phyloP scores from a whole-genome alignment of 2,113 vertebrate species.

The Anoura caudifer region DNA sequence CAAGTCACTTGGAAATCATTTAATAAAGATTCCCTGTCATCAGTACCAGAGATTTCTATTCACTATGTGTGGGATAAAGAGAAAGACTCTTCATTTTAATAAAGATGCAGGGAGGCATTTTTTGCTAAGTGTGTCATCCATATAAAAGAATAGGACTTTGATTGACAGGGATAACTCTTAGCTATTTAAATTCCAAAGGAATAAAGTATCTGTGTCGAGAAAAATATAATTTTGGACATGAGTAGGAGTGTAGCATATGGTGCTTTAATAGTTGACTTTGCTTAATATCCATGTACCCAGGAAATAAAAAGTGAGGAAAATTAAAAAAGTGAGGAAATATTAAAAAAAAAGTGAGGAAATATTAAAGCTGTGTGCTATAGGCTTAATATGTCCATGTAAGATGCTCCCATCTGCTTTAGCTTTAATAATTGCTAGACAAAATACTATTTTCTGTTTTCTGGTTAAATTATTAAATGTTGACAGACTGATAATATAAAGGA shows the following conservation, averaged over 20 bases:
- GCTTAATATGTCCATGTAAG: neutral
- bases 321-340: neutral
- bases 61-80: neutral
- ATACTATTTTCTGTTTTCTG: neutral
- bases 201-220: neutral
- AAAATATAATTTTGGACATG: neutral
- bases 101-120: neutral
- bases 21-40: neutral
- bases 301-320: too few species aligned
- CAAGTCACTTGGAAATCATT: neutral
- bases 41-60: neutral
- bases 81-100: neutral
- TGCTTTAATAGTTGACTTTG: neutral
- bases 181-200: neutral
- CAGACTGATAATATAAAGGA: slow-evolving; percentile 14
- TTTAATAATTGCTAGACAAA: slow-evolving; percentile 25
- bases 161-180: neutral
- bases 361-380: neutral
- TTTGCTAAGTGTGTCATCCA: neutral
- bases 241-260: neutral
- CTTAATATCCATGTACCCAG: neutral
- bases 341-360: slow-evolving; percentile 9
- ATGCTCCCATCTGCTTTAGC: neutral
- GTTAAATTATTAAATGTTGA: slow-evolving; percentile 54
- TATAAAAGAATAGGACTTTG: neutral